These are phyloP conservation scores for Lasioglossum malachurum DNA, from an alignment of 2,888 invertebrate genomes.

Conservation along the genomic window DNA sequence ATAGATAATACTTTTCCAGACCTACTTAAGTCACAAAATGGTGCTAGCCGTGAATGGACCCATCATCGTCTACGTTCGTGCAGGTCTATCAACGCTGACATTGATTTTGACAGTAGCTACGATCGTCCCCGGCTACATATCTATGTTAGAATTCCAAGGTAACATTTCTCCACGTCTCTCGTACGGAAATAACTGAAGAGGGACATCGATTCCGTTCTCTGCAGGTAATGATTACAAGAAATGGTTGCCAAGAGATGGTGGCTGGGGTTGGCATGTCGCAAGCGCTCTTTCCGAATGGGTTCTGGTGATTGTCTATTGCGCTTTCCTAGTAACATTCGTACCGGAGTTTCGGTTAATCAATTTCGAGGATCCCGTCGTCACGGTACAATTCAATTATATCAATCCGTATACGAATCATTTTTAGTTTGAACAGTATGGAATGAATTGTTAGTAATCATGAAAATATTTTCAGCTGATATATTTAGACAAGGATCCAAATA, in stretches of 20 bases:
- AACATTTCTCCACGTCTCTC: conserved; percentile 28
- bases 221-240: conserved; percentile 84
- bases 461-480: conserved; percentile 72
- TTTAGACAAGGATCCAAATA: conserved; percentile 65
- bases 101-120: conserved; percentile 74
- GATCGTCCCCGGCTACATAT: conserved; percentile 75
- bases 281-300: conserved; percentile 87
- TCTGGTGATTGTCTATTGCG: conserved; percentile 85
- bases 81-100: conserved; percentile 72
- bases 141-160: conserved; percentile 78
- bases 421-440: background rate
- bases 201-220: background rate
- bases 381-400: conserved; percentile 61
- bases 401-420: too few species aligned
- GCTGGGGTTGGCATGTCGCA: conserved; percentile 86
- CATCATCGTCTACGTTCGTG: conserved; percentile 76
- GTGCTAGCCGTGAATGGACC: conserved; percentile 76
- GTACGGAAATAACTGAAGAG: background rate
- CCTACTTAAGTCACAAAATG: conserved; percentile 81
- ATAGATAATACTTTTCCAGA: conserved; percentile 69
- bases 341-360: conserved; percentile 85
- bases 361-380: conserved; percentile 74
- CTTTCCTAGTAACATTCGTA: conserved; percentile 86
- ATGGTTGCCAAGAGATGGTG: conserved; percentile 86
- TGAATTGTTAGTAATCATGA: background rate